These are phyloP conservation scores for Protonemura montana DNA, from an alignment of 2,888 invertebrate genomes.

Conservation along the genomic window DNA sequence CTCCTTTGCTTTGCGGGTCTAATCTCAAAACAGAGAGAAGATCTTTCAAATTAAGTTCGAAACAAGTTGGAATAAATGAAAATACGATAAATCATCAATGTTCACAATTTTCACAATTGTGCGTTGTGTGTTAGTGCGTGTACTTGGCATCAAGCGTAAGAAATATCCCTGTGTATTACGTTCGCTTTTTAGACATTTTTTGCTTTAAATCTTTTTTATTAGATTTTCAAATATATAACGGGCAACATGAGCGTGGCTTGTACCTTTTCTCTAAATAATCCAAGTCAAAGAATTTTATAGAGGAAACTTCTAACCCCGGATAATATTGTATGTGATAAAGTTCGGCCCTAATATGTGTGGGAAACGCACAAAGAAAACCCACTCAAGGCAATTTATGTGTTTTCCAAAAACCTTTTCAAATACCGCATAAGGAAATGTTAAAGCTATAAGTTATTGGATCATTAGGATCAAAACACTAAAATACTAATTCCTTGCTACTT, in stretches of 20 bases:
- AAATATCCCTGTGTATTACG: background rate
- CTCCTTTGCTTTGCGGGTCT: too few species aligned
- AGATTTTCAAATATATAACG: background rate
- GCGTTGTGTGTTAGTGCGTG: background rate
- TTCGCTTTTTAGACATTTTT: background rate
- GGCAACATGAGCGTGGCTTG: background rate
- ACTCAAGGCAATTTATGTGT: too few species aligned
- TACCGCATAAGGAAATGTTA: too few species aligned
- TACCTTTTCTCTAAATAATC: background rate
- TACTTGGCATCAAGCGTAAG: background rate
- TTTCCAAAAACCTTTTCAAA: too few species aligned
- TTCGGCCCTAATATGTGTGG: background rate
- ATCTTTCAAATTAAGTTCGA: too few species aligned
- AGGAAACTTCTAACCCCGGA: background rate
- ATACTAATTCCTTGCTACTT: too few species aligned
- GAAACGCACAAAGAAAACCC: too few species aligned
- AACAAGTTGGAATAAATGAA: too few species aligned
- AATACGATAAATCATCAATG: too few species aligned
- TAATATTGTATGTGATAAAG: background rate
- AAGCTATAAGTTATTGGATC: too few species aligned
- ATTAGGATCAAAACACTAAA: too few species aligned
- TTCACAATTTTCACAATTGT: background rate
- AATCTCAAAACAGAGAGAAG: too few species aligned
- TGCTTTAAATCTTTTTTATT: conserved; percentile 1
- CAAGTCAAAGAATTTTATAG: background rate